Percentiles rank a stretch among this genome's conserved stretches.
phyloP scores from a whole-genome alignment of 2,113 vertebrate species.

The Scophthalmus maximus region DNA sequence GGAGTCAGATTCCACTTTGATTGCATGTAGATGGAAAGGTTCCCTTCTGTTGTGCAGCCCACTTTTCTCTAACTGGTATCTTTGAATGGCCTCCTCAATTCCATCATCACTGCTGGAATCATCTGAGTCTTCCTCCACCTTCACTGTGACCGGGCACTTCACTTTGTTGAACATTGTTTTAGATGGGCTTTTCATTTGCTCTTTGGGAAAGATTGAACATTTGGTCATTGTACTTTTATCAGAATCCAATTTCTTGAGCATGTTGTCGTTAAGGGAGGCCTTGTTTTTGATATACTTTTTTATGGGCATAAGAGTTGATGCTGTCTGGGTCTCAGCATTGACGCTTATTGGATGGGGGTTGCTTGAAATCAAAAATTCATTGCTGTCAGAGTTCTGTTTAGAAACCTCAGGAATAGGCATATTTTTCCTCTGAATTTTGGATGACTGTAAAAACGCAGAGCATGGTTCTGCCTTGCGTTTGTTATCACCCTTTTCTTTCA shows the following conservation, averaged over 20 bases:
- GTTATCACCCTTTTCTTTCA: constrained; percentile 88
- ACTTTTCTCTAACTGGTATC: constrained; percentile 89
- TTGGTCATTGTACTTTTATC: constrained; percentile 46
- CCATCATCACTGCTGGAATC: constrained; percentile 89
- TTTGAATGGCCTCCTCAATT: constrained; percentile 95
- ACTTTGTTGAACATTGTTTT: constrained; percentile 43
- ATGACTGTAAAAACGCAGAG: constrained; percentile 41
- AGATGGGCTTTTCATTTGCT: constrained; percentile 33
- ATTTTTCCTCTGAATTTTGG: constrained; percentile 65
- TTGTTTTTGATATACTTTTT: constrained; percentile 78
- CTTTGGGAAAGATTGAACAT: constrained; percentile 36
- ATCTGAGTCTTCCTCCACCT: constrained; percentile 65
- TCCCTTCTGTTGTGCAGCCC: constrained; percentile 69
- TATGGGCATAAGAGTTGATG: constrained; percentile 46
- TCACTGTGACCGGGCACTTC: constrained; percentile 38
- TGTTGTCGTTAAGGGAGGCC: constrained; percentile 62
- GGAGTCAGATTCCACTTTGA: constrained; percentile 82
- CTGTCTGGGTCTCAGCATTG: constrained; percentile 45
- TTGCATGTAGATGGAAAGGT: not conserved
- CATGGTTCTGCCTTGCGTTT: constrained; percentile 74
- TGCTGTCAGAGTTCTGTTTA: constrained; percentile 64
- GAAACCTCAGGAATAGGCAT: constrained; percentile 64
- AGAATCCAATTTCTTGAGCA: constrained; percentile 53
- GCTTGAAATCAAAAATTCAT: constrained; percentile 64
- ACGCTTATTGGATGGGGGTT: constrained; percentile 66